Evolutionary conservation across 2,888 invertebrate genomes (phyloP), one percentile per base, ranked within the genome.

Genomic region (Dysmachus trigonus): DNA sequence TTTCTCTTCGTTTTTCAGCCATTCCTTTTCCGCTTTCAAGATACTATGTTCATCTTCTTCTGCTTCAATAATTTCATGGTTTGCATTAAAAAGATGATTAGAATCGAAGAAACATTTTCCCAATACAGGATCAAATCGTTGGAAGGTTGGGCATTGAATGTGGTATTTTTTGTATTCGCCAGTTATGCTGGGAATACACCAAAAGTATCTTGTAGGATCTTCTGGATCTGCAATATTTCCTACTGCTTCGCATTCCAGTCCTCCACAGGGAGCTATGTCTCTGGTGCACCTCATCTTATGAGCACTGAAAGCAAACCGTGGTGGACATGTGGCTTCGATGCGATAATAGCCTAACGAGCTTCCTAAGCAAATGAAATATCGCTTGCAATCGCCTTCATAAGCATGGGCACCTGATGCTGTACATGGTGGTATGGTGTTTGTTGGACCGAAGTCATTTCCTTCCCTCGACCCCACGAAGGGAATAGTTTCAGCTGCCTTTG

Each of bases 111-210:
- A 72, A 74, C 88, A 88, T 72, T 30, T 77, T 13, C 87, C 86
- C 1, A 83, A 18, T 2, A 76, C 41, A 2, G 86, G 22, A n/a
- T 30, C 51, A 35, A 87, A 88, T n/a, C 83, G 13, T 62, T 87
- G 84, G 13, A 74, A 79, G 35, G 22, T 8, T 6, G 84, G 74
- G 35, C 88, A 88, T 47, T 87, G 79, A 41, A 88, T 72, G 8
- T 88, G 87, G n/a, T 87, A 88, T 71, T 88, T 88, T 38, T 88
- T 87, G 15, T 86, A 88, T 10, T 85, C 87, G 6, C 88, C 88
- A 3, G 86, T 22, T 1, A 85, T 30, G 41, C 77, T 87, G 72
- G 79, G 85, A 6, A 85, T 77, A 73, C 88, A 88, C 88, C 88
- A 88, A 71, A 86, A 88, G 41, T 88, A 88, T 2, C 84, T 85